A percentile compares a stretch with the other conserved stretches of the same genome.
phyloP scores from a whole-genome alignment of 2,797 vertebrate species.

The Cynodonichthys magdalenae region DNA sequence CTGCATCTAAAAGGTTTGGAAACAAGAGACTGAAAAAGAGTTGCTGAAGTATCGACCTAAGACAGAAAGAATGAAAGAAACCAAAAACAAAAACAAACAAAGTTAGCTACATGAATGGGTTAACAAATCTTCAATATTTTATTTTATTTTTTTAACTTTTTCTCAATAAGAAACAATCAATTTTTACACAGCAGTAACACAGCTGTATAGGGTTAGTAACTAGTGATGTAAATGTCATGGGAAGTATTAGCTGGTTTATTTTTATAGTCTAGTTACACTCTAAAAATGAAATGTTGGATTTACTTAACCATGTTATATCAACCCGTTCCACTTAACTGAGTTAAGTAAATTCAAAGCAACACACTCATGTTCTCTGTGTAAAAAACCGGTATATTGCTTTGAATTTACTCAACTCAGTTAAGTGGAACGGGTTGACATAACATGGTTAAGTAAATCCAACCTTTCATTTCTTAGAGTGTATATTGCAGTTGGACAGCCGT shows the following conservation, averaged over 20 bases:
- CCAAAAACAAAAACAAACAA: conserved; percentile 5
- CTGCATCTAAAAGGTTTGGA: conserved; percentile 89
- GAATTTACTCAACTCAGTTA: too few species aligned
- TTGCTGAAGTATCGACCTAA: conserved; percentile 95
- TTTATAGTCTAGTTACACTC: conserved; percentile 27
- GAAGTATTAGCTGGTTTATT: conserved; percentile 35
- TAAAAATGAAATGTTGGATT: too few species aligned
- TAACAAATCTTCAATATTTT: not conserved
- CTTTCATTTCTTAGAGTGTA: too few species aligned
- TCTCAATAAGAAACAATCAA: conserved; percentile 17
- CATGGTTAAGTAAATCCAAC: too few species aligned
- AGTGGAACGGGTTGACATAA: too few species aligned
- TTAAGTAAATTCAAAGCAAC: too few species aligned
- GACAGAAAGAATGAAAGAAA: conserved; percentile 29
- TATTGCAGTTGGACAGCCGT: conserved; percentile 30
- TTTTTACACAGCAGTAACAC: conserved; percentile 26
- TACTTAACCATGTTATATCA: too few species aligned
- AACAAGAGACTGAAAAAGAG: conserved; percentile 89
- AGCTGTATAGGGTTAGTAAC: conserved; percentile 27
- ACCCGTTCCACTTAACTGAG: too few species aligned
- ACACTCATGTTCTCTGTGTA: too few species aligned
- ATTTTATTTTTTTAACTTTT: conserved; percentile 23
- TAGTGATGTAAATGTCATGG: conserved; percentile 46
- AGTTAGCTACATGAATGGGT: conserved; percentile 40
- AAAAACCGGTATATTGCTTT: too few species aligned